A percentile compares a stretch with the other conserved stretches of the same genome.
Evolutionary conservation across 2,888 invertebrate species (phyloP).

Genomic region (Cinara cedri): DNA sequence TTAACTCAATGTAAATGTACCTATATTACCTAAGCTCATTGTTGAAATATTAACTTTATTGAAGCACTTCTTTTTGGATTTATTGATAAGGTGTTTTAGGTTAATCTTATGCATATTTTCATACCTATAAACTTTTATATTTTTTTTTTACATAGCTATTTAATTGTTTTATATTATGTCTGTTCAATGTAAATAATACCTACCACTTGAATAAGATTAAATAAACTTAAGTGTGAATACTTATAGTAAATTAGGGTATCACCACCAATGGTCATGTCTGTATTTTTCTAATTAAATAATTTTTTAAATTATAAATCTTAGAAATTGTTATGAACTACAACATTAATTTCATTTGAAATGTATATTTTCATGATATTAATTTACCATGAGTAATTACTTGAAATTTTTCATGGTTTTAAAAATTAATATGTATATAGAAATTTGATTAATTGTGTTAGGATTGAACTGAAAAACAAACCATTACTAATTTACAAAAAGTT

Average conservation of each 20-base stretch:
- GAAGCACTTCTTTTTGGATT: not conserved
- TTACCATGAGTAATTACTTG: not conserved
- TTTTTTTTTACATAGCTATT: not conserved
- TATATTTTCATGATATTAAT: not conserved
- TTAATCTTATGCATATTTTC: not conserved
- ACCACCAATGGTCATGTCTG: not conserved
- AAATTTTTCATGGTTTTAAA: not conserved
- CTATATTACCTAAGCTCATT: not conserved
- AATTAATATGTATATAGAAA: not conserved
- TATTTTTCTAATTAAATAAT: not conserved
- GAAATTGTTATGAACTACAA: too few species aligned
- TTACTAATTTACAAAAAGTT: not conserved
- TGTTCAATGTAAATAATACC: slow-evolving; percentile 4
- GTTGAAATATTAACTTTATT: not conserved
- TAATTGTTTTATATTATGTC: slow-evolving; percentile 35
- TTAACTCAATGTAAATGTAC: too few species aligned
- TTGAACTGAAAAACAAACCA: not conserved
- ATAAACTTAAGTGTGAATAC: too few species aligned
- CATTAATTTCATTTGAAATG: too few species aligned
- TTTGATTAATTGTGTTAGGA: not conserved
- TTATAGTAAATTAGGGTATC: too few species aligned
- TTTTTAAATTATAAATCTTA: not conserved
- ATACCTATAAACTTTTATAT: not conserved
- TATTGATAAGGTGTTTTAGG: not conserved
- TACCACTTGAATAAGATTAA: not conserved